Base-by-base conservation (phyloP, 2,888 invertebrate genomes). In the Branchipolynoe longqiensis region DNA sequence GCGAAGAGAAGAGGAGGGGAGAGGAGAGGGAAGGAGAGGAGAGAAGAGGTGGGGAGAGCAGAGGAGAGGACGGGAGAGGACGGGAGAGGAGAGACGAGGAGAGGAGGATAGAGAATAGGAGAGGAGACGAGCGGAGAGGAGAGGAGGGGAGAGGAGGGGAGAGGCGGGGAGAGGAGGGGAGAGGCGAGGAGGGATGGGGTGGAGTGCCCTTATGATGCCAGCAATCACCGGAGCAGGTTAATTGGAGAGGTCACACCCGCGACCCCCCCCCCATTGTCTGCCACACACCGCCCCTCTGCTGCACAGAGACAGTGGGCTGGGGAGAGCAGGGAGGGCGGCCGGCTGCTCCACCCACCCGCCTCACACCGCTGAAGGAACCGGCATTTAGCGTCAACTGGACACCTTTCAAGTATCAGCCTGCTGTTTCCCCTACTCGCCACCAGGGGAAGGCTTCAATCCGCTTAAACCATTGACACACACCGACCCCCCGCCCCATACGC, bases 391-490 rank as follows among this genome's bases (percentile, higher is more conserved):
- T 25, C 18, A 56, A 1, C 56, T 25, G 25, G 22, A 62, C 62
- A 62, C 62, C 18, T 25, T 31, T 12, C 1, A 28, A 62, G 62
- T 2, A 62, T 14, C 62, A 4, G n/a, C n/a, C n/a, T n/a, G n/a
- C n/a, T n/a, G n/a, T n/a, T n/a, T n/a, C n/a, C n/a, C 48, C 48
- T 48, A 18, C 18, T 8, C 18, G 8, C 48, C 48, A 8, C 48
- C 18, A 12, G 8, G 48, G 48, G 48, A 48, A 36, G 69, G 69
- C 38, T 69, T 38, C 69, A 69, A 69, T 69, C 38, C 38, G 36
- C 69, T 31, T 69, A 14, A 38, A 33, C 69, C n/a, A 36, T 69
- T 69, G 69, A 69, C 38, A 69, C n/a, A 6, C 25, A 25, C 18
- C 25, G 56, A 25, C 3, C 25, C 31, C 31, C 25, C 62, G 36